A percentile compares a stretch with the other conserved stretches of the same genome.
These are phyloP conservation scores for Dascillus cervinus DNA, from an alignment of 2,888 invertebrate species.

Conservation along the genomic window DNA sequence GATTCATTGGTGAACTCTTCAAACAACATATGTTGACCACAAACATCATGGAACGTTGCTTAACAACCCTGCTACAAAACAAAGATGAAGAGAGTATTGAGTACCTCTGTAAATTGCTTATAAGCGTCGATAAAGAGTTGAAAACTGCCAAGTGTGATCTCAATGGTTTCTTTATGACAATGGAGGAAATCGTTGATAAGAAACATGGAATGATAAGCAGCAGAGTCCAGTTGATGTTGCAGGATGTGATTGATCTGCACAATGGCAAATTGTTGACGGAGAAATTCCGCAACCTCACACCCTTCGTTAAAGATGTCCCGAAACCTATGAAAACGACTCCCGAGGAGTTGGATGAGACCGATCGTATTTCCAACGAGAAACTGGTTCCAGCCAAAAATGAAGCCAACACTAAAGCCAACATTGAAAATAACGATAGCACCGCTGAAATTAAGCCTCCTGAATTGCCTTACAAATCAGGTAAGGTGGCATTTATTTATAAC, in stretches of 20 bases:
- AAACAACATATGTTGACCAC: conserved; percentile 76
- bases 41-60: conserved; percentile 76
- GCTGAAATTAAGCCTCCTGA: conserved; percentile 21
- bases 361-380: conserved; percentile 35
- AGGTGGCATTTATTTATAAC: too few relatives aligned
- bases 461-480: conserved; percentile 38
- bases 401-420: conserved; percentile 32
- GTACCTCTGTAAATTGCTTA: conserved; percentile 77
- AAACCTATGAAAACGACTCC: conserved; percentile 19
- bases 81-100: conserved; percentile 79
- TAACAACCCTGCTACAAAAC: conserved; percentile 61
- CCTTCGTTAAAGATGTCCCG: conserved; percentile 36
- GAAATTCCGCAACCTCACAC: too few relatives aligned
- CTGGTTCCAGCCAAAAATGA: conserved; percentile 38
- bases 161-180: conserved; percentile 54
- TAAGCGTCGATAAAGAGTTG: conserved; percentile 76
- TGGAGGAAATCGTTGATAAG: conserved; percentile 64
- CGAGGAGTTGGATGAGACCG: conserved; percentile 30
- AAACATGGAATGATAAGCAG: conserved; percentile 57
- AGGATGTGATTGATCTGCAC: too few relatives aligned
- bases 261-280: too few relatives aligned
- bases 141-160: conserved; percentile 50
- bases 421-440: conserved; percentile 21
- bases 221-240: too few relatives aligned
- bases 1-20: conserved; percentile 73